A percentile compares a stretch with the other conserved stretches of the same genome.
Conservation (phyloP, 2,113 vertebrate genomes). For the Mastomys coucha region DNA sequence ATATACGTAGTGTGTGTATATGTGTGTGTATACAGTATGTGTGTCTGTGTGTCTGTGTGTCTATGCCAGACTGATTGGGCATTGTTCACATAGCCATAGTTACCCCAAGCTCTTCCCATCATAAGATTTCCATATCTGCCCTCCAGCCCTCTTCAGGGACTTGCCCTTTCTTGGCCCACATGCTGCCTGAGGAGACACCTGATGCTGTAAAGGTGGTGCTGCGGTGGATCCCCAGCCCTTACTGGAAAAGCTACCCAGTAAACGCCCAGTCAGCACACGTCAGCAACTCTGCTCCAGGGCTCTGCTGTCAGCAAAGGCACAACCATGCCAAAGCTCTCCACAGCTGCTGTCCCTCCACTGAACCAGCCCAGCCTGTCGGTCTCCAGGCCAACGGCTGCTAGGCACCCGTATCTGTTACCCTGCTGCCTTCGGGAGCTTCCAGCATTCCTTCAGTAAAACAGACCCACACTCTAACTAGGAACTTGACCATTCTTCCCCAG, state of each 20-base stretch:
- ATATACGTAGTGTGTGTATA: no score
- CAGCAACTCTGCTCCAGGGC: slow-evolving; percentile 22
- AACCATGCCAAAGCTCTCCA: neutral
- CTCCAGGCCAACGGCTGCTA: neutral
- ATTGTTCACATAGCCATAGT: neutral
- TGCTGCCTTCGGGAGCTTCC: neutral
- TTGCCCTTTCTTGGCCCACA: slow-evolving; percentile 51
- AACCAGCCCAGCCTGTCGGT: neutral
- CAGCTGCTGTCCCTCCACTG: neutral
- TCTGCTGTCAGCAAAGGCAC: slow-evolving; percentile 3
- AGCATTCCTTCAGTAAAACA: neutral
- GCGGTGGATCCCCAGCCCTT: slow-evolving; percentile 26
- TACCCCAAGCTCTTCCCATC: neutral
- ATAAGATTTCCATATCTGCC: neutral
- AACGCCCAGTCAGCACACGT: neutral
- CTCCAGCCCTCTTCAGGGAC: neutral
- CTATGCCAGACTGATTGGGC: neutral
- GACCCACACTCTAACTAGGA: neutral
- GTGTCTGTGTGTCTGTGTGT: no score
- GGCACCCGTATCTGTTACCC: fast-evolving
- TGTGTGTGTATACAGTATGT: no score
- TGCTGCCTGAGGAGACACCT: neutral
- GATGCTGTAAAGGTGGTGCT: neutral
- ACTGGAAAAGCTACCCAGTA: slow-evolving; percentile 42
- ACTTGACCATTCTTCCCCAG: no score